Percentiles rank a stretch among this genome's conserved stretches.
These are phyloP conservation scores for Plebejus argus DNA, from an alignment of 2,888 invertebrate genomes.

Conservation along the genomic window DNA sequence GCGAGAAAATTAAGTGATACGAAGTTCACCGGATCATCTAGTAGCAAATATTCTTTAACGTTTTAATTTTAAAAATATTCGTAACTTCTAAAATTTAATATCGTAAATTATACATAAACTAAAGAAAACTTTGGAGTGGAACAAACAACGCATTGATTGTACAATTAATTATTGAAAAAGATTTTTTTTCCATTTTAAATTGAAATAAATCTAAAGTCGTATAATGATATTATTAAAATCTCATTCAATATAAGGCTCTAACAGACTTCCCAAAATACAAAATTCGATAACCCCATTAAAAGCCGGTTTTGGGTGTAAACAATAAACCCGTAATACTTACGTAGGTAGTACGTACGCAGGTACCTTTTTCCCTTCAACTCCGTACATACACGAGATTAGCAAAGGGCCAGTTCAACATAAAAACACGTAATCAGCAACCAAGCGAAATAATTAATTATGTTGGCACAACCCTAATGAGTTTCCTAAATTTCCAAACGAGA, in stretches of 20 bases:
- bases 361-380: not conserved
- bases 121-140: too few species aligned
- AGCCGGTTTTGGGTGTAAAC: not conserved
- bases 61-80: too few species aligned
- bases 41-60: too few species aligned
- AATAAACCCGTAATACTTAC: not conserved
- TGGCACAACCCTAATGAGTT: conserved; percentile 43
- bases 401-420: not conserved
- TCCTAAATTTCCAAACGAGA: conserved; percentile 45
- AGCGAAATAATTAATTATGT: conserved; percentile 45
- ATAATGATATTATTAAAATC: too few species aligned
- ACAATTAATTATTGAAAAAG: not conserved
- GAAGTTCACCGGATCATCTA: too few species aligned
- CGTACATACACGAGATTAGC: conserved; percentile 1
- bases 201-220: not conserved
- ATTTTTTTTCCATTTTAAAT: not conserved
- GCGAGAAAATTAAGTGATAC: too few species aligned
- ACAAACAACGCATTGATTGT: not conserved
- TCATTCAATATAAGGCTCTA: not conserved
- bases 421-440: conserved; percentile 22
- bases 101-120: too few species aligned
- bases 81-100: too few species aligned
- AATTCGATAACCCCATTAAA: not conserved
- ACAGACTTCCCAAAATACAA: not conserved
- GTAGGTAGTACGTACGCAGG: too few species aligned